phyloP scores from a whole-genome alignment of 2,113 vertebrate genomes.

The Cryptomyrus ogoouensis region DNA sequence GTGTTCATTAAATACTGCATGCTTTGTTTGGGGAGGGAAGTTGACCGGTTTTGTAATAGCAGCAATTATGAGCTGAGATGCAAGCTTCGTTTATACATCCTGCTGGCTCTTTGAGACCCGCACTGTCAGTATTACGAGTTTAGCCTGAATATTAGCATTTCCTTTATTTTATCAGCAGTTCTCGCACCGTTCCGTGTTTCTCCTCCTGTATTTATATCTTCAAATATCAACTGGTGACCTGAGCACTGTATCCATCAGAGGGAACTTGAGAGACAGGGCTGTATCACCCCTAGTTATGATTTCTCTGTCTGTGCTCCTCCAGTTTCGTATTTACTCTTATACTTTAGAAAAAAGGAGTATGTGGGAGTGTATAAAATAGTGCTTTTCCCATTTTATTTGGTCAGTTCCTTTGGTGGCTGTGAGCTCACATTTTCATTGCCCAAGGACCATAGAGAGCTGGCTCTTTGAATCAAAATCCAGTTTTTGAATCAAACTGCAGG shows the following conservation, averaged over 20 bases:
- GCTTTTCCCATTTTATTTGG: background rate
- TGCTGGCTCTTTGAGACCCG: background rate
- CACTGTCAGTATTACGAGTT: background rate
- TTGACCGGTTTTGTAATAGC: background rate
- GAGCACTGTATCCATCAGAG: background rate
- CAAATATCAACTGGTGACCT: background rate
- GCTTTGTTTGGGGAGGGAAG: background rate
- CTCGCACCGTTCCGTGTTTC: background rate
- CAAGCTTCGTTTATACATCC: background rate
- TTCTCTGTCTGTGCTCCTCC: background rate
- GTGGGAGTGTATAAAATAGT: background rate
- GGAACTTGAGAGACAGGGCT: background rate
- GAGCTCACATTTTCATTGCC: background rate
- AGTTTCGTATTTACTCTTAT: background rate
- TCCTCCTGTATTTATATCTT: slow-evolving; percentile 4
- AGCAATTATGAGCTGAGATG: background rate
- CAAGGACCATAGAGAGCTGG: background rate
- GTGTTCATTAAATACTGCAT: background rate
- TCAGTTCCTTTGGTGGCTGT: background rate
- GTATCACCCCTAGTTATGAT: background rate
- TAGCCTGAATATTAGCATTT: background rate
- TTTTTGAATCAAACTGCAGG: background rate
- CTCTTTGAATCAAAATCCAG: background rate
- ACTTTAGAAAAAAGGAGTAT: background rate
- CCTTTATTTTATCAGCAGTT: background rate